Evolutionary conservation across 2,888 invertebrate species (phyloP).

Genomic region (Aphidoletes aphidimyza): DNA sequence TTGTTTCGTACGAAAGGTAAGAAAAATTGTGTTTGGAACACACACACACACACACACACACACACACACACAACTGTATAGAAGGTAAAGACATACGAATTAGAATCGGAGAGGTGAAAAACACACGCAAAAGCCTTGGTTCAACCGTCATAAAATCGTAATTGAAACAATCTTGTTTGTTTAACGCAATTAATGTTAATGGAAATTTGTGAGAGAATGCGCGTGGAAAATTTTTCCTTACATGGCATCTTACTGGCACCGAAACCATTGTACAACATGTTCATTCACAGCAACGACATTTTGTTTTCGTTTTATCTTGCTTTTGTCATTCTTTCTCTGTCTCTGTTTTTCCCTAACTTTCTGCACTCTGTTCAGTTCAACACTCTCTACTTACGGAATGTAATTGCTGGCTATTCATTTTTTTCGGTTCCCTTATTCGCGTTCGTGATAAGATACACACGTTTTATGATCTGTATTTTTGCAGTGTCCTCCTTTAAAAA

Average conservation of each 20-base stretch:
- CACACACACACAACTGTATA: not conserved
- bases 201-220: not conserved
- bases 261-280: not conserved
- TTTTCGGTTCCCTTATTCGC: not conserved
- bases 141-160: constrained; percentile 46
- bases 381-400: not conserved
- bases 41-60: no score
- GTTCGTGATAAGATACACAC: not conserved
- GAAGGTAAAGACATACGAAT: not conserved
- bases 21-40: no score
- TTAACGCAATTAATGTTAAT: constrained; percentile 40
- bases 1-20: not conserved
- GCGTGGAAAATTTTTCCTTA: not conserved
- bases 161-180: constrained; percentile 46
- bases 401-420: not conserved
- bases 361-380: not conserved
- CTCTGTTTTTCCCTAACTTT: not conserved
- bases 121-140: not conserved
- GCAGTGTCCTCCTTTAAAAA: not conserved
- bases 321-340: not conserved
- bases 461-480: not conserved
- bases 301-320: not conserved
- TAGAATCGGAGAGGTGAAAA: not conserved
- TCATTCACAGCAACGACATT: not conserved
- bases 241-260: not conserved